Evolutionary conservation across 2,888 invertebrate species (phyloP), one percentile per base, ranked within the genome.

Genomic region (Choristoneura rosaceana): DNA sequence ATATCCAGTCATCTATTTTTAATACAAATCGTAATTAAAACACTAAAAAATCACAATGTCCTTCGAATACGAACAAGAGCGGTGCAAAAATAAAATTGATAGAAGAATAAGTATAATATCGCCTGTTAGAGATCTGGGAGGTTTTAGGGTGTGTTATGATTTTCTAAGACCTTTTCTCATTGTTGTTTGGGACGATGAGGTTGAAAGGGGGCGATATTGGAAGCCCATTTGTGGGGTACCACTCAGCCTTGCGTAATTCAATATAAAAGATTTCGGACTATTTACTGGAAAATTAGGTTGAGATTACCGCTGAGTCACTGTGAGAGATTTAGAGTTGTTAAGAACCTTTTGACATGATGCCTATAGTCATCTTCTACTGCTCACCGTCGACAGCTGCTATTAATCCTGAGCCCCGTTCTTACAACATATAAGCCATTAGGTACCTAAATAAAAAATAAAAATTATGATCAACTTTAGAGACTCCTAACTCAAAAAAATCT

Each of bases 161-260:
- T 65, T 52, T 50, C 65, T 25, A 41, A 17, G 50, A 59, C 25
- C 45, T 60, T 65, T 65, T 65, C 50, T 41, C 43, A 50, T 65
- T 65, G 43, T 59, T 64, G 45, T 58, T n/a, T 45, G 55, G 34
- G 17, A 45, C 45, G 50, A 62, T 55, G 45, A 63, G 63, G 55
- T 69, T 14, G 45, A 14, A 55, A 61, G 7, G 25, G 38, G 34
- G 47, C 60, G 25, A 60, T 70, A 63, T 70, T 9, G 60, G 65
- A 47, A 25, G 47, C 47, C 70, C 33, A 62, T 62, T 59, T 64
- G n/a, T 43, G 65, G 47, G 50, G 50, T 58, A 25, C 15, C 65
- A 65, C 47, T 70, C 33, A 52, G 60, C 65, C 47, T 45, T 67
- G 38, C 12, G 52, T 70, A 64, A 59, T 70, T 58, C 38, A 38